Conservation (phyloP, 2,113 vertebrate species). For the Pungitius pungitius region DNA sequence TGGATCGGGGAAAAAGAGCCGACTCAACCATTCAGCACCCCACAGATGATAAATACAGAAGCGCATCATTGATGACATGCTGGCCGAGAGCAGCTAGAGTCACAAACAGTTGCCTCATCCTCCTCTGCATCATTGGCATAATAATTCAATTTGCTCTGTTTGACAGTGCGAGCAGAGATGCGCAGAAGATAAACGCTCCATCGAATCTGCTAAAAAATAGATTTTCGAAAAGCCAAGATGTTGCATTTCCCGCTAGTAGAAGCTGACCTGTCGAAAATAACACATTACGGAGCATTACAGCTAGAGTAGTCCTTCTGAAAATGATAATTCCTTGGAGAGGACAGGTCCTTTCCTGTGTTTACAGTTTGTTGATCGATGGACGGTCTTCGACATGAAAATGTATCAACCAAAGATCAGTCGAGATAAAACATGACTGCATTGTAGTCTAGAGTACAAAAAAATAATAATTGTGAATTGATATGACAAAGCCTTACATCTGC, state of each 20-base stretch:
- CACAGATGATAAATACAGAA: background rate
- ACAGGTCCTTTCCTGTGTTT: background rate
- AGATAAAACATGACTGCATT: background rate
- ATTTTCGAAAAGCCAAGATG: constrained; percentile 16
- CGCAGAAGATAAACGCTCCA: background rate
- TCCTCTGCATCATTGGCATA: constrained; percentile 18
- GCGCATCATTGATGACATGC: background rate
- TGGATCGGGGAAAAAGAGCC: background rate
- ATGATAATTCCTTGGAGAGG: background rate
- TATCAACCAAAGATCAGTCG: too few species aligned
- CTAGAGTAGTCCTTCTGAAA: background rate
- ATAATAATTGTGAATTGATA: background rate
- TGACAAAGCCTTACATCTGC: background rate
- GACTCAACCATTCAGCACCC: background rate
- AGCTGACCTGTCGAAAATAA: constrained; percentile 27
- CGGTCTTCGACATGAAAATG: background rate
- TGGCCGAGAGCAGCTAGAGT: background rate
- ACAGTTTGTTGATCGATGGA: background rate
- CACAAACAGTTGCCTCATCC: background rate
- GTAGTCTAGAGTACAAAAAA: background rate
- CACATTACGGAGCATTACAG: constrained; percentile 3
- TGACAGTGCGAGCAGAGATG: constrained; percentile 1
- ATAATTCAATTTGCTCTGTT: constrained; percentile 27
- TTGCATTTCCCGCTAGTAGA: constrained; percentile 14
- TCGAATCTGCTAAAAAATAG: constrained; percentile 26